Evolutionary conservation across 2,797 vertebrate genomes (phyloP).

Genomic region (Scyliorhinus canicula): DNA sequence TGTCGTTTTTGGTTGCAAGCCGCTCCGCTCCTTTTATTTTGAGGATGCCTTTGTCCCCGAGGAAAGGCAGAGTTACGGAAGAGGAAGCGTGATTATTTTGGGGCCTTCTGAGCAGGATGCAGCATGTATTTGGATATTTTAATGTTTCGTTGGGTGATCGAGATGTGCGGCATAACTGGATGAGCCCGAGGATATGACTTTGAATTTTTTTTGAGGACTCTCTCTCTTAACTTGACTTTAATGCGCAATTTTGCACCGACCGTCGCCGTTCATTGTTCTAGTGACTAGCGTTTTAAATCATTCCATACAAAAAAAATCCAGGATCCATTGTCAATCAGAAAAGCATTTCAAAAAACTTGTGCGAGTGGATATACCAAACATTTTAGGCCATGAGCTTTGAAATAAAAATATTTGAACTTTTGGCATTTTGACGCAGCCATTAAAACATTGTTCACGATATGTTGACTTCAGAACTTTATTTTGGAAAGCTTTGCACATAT

Average conservation of each 20-base stretch:
- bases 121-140: neutral
- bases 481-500: neutral
- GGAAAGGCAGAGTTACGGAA: neutral
- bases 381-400: neutral
- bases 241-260: neutral
- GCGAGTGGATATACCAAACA: neutral
- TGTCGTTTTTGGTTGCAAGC: neutral
- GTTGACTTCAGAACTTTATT: neutral
- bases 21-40: neutral
- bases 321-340: neutral
- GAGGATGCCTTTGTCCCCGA: neutral
- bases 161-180: neutral
- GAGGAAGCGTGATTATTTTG: neutral
- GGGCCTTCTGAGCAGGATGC: neutral
- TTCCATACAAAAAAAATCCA: neutral
- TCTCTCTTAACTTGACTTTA: neutral
- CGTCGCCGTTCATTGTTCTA: neutral
- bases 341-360: neutral
- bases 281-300: neutral
- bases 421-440: neutral
- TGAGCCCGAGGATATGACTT: neutral
- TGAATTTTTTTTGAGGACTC: neutral
- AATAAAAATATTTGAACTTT: neutral
- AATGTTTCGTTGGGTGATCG: neutral
- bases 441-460: neutral